These are phyloP conservation scores for Lepilemur septentrionalis DNA, from an alignment of 2,797 vertebrate genomes.

Conservation along the genomic window DNA sequence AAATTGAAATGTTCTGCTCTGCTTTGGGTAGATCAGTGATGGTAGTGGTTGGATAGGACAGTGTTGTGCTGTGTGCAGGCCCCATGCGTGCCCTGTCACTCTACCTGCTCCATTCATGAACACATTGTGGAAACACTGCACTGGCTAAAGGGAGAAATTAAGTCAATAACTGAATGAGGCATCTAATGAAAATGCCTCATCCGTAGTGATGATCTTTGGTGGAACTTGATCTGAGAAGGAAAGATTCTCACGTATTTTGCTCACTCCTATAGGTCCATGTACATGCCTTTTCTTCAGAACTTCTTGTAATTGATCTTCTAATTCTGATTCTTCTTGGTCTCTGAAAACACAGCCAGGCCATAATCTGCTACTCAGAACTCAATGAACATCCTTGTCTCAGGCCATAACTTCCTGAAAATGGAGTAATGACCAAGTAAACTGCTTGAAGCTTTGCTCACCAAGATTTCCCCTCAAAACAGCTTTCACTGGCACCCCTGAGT, in stretches of 20 bases:
- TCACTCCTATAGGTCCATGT: background rate
- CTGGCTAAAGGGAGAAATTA: background rate
- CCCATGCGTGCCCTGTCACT: background rate
- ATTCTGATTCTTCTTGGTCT: background rate
- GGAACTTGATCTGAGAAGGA: background rate
- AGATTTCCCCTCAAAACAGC: background rate
- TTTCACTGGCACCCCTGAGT: background rate
- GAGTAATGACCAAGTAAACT: background rate
- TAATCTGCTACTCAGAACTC: background rate
- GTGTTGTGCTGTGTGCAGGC: background rate
- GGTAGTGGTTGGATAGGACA: background rate
- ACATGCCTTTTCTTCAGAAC: background rate
- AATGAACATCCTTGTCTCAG: background rate
- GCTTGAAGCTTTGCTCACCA: background rate
- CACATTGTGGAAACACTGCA: background rate
- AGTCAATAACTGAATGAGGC: background rate
- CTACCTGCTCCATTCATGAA: background rate
- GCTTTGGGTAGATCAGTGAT: background rate
- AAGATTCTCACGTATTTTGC: background rate
- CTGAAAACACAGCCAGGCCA: background rate
- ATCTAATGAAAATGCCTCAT: background rate
- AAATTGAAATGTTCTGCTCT: background rate
- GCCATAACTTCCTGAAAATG: background rate
- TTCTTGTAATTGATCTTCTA: background rate
- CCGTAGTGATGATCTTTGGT: background rate